These are phyloP conservation scores for Acronicta psi DNA, from an alignment of 2,888 invertebrate species.

Conservation along the genomic window DNA sequence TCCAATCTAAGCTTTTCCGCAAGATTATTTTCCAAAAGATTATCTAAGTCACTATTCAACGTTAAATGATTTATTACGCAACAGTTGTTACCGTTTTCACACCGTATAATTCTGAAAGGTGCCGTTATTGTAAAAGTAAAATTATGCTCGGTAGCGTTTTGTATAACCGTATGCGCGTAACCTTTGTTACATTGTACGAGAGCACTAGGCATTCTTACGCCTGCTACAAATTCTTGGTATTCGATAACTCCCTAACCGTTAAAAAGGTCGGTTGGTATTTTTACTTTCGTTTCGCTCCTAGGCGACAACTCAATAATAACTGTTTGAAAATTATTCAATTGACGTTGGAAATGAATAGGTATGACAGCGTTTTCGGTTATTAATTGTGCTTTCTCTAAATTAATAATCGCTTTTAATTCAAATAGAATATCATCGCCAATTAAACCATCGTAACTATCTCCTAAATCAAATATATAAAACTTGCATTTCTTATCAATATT, in stretches of 20 bases:
- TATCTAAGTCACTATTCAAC: not conserved
- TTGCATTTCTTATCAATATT: not conserved
- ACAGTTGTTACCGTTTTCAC: not conserved
- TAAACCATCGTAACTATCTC: constrained; percentile 1
- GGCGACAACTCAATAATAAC: constrained; percentile 4
- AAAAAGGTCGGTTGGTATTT: constrained; percentile 18
- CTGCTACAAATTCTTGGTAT: constrained; percentile 27
- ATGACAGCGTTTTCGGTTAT: not conserved
- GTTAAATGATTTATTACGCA: not conserved
- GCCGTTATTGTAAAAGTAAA: not conserved
- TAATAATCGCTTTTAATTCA: constrained; percentile 6
- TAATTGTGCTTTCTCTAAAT: not conserved
- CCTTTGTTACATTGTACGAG: constrained; percentile 31
- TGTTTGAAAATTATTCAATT: not conserved
- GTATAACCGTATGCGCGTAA: constrained; percentile 32
- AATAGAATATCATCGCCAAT: constrained; percentile 9
- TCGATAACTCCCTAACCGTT: constrained; percentile 25
- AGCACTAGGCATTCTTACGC: constrained; percentile 46
- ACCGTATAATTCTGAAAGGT: not conserved
- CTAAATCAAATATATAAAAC: constrained; percentile 2
- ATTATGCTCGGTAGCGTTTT: constrained; percentile 11
- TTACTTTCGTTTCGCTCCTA: constrained; percentile 28
- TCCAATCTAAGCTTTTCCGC: constrained; percentile 28
- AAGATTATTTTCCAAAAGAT: not conserved
- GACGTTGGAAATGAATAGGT: not conserved